These are phyloP conservation scores for Dendrophyllia cribrosa DNA, from an alignment of 64 coral and sea anemone genomes.

Conservation along the genomic window DNA sequence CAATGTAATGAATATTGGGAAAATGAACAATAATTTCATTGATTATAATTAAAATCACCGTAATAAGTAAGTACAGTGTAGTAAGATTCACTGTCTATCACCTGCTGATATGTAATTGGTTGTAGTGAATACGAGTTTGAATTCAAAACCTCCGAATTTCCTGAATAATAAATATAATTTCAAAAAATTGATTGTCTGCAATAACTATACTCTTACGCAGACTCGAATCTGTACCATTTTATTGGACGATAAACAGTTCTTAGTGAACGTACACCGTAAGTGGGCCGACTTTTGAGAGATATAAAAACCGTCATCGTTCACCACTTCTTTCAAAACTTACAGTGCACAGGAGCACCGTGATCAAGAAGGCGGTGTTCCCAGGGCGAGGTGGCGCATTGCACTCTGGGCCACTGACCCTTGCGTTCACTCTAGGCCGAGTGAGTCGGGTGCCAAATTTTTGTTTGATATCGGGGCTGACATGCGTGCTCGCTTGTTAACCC, in stretches of 20 bases:
- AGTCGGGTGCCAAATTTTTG: conserved; percentile 56
- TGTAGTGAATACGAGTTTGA: background rate
- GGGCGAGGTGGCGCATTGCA: conserved; percentile 43
- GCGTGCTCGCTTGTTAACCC: conserved; percentile 23
- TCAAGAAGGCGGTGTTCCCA: conserved; percentile 51
- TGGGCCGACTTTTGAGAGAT: background rate
- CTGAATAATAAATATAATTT: background rate
- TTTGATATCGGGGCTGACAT: conserved; percentile 16
- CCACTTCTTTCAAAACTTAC: conserved; percentile 18
- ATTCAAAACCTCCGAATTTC: background rate
- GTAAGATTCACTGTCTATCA: background rate
- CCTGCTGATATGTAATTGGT: conserved; percentile 2
- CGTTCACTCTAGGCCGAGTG: conserved; percentile 52
- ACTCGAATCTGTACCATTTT: background rate
- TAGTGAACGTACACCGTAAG: background rate
- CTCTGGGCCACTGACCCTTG: conserved; percentile 57
- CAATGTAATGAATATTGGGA: too few species aligned
- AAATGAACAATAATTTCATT: too few species aligned
- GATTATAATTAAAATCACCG: too few species aligned
- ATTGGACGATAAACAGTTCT: background rate
- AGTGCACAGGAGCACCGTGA: conserved; percentile 46
- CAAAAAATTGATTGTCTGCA: background rate
- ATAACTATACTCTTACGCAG: background rate
- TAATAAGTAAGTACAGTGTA: too few species aligned
- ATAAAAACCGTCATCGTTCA: background rate